phyloP scores from a whole-genome alignment of 2,113 vertebrate species.

The Saimiri boliviensis region DNA sequence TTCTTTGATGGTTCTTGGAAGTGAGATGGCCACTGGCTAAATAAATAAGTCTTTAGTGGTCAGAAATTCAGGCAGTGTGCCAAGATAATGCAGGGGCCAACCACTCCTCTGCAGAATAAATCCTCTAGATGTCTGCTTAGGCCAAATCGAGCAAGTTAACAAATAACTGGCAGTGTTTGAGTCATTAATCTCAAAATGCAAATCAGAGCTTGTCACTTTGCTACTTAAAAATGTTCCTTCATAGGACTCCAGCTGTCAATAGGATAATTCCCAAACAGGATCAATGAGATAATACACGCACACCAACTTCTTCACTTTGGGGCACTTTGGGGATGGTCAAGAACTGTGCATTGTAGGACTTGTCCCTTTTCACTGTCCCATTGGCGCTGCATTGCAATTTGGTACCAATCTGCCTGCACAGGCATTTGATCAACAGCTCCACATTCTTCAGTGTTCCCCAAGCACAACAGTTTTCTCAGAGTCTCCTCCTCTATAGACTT shows the following conservation, averaged over 20 bases:
- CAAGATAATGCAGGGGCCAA: neutral
- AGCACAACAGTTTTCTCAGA: neutral
- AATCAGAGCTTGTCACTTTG: neutral
- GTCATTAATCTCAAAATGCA: conserved; percentile 3
- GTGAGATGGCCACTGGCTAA: neutral
- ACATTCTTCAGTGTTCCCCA: rapidly evolving
- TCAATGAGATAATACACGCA: neutral
- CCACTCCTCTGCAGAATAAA: neutral
- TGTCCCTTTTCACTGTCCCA: rapidly evolving
- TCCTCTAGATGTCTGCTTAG: neutral
- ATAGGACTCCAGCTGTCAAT: neutral
- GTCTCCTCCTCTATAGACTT: neutral
- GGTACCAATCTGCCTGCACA: neutral
- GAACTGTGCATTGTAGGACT: too few relatives aligned
- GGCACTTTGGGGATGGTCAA: rapidly evolving
- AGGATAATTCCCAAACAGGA: neutral
- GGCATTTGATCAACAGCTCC: rapidly evolving
- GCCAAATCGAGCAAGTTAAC: neutral
- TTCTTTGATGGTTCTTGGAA: neutral
- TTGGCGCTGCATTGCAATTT: rapidly evolving
- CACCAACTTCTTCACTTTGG: rapidly evolving
- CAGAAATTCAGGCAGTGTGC: neutral
- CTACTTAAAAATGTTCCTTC: neutral
- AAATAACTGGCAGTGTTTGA: neutral
- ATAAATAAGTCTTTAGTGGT: neutral